Evolutionary conservation across 2,888 invertebrate species (phyloP).

Genomic region (Drosophila tanythrix): DNA sequence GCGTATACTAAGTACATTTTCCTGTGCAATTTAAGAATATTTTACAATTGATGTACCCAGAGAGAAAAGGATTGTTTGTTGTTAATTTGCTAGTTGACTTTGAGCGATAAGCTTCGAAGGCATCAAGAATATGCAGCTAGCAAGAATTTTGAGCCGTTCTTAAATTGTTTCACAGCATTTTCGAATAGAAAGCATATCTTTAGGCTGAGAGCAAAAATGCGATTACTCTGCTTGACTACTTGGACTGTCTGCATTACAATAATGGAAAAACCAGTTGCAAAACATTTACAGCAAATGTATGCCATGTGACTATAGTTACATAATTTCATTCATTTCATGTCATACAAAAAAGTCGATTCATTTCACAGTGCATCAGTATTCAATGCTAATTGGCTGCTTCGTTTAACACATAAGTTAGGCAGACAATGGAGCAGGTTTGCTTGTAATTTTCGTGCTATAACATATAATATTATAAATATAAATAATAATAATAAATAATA

Average conservation of each 20-base stretch:
- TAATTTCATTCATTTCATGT: neutral
- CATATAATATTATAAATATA: neutral
- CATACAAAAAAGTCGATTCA: neutral
- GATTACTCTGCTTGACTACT: neutral
- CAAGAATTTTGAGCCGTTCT: neutral
- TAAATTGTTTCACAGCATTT: neutral
- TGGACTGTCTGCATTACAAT: neutral
- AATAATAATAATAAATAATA: too few relatives aligned
- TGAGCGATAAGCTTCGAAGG: neutral
- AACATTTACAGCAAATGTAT: neutral
- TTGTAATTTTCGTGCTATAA: neutral
- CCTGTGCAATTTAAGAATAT: neutral
- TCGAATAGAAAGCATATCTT: constrained; percentile 4
- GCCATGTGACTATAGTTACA: neutral
- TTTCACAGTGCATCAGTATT: neutral
- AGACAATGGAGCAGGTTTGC: too few relatives aligned
- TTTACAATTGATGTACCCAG: neutral
- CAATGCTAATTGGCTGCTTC: neutral
- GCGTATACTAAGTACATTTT: neutral
- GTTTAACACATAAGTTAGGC: neutral
- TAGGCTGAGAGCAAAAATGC: neutral
- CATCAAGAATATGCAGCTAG: neutral
- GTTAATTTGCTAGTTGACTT: neutral
- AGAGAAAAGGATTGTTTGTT: neutral
- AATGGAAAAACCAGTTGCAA: neutral